A percentile compares a stretch with the other conserved stretches of the same genome.
Conservation (phyloP, 2,113 vertebrate species). For the Datnioides undecimradiatus region DNA sequence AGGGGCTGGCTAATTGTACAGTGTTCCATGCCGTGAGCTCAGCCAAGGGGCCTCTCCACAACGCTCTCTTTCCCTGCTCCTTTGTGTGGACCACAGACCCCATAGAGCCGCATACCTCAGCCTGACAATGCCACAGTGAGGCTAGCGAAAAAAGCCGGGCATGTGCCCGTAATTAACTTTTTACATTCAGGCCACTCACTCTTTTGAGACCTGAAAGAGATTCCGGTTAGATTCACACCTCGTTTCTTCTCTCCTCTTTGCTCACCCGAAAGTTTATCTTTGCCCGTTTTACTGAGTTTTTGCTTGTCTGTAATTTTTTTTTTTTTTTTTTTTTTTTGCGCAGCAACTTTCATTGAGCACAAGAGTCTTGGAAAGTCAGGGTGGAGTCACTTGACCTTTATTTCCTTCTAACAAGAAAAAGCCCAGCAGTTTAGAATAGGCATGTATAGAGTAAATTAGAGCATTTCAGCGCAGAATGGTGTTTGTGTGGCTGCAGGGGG, state of each 20-base stretch:
- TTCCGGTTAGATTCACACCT: conserved; percentile 54
- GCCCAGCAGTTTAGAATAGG: conserved; percentile 78
- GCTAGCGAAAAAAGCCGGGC: conserved; percentile 60
- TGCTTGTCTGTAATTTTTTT: conserved; percentile 11
- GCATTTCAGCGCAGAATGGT: conserved; percentile 72
- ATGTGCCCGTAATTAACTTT: conserved; percentile 84
- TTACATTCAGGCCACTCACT: conserved; percentile 75
- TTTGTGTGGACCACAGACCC: conserved; percentile 81
- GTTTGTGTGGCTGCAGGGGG: conserved; percentile 82
- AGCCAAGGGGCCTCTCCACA: conserved; percentile 77
- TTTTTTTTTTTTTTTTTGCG: background rate
- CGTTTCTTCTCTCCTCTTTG: conserved; percentile 22
- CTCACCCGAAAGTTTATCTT: conserved; percentile 38
- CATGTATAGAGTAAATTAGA: conserved; percentile 80
- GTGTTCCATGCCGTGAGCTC: conserved; percentile 80
- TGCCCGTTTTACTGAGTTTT: conserved; percentile 21
- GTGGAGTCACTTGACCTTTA: conserved; percentile 77
- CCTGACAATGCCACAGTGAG: conserved; percentile 75
- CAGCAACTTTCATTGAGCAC: conserved; percentile 34
- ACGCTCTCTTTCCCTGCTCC: conserved; percentile 66
- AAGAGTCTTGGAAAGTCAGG: conserved; percentile 56
- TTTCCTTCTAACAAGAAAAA: conserved; percentile 67
- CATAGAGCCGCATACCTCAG: conserved; percentile 73
- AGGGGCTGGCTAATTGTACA: conserved; percentile 86
- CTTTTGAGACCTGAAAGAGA: conserved; percentile 70